Percentiles rank a stretch among this genome's conserved stretches.
phyloP scores from a whole-genome alignment of 2,797 vertebrate genomes.

The Muscicapa comitata region DNA sequence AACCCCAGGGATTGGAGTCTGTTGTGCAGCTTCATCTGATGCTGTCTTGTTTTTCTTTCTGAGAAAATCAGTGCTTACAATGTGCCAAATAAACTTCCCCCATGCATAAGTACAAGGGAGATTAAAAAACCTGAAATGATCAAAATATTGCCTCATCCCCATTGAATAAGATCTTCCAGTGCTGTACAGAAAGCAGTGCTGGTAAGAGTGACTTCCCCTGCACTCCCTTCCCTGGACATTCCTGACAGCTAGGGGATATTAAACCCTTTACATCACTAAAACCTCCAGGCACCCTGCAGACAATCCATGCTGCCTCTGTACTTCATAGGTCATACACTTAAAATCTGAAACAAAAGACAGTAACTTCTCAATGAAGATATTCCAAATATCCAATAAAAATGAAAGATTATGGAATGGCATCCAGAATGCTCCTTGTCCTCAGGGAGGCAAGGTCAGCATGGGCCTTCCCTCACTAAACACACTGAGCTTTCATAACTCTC shows the following conservation, averaged over 20 bases:
- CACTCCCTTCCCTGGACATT: background rate
- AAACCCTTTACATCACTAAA: slow-evolving; percentile 28
- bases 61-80: background rate
- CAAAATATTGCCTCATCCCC: background rate
- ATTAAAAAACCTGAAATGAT: background rate
- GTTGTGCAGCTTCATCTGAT: background rate
- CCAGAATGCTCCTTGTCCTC: slow-evolving; percentile 22
- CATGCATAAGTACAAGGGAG: background rate
- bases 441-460: slow-evolving; percentile 20
- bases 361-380: slow-evolving; percentile 23
- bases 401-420: slow-evolving; percentile 27
- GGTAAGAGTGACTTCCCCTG: background rate
- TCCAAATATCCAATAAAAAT: slow-evolving; percentile 52
- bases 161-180: background rate
- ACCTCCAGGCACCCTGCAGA: background rate
- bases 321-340: background rate
- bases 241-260: slow-evolving; percentile 4
- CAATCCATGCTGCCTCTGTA: background rate
- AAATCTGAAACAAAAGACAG: background rate
- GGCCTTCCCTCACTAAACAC: background rate
- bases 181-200: background rate
- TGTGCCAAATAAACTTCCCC: background rate
- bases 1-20: background rate
- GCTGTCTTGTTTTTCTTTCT: background rate
- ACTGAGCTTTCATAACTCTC: slow-evolving; percentile 35